Percentiles rank a stretch among this genome's conserved stretches.
Evolutionary conservation across 2,113 vertebrate genomes (phyloP).

Genomic region (Hydrolagus affinis): DNA sequence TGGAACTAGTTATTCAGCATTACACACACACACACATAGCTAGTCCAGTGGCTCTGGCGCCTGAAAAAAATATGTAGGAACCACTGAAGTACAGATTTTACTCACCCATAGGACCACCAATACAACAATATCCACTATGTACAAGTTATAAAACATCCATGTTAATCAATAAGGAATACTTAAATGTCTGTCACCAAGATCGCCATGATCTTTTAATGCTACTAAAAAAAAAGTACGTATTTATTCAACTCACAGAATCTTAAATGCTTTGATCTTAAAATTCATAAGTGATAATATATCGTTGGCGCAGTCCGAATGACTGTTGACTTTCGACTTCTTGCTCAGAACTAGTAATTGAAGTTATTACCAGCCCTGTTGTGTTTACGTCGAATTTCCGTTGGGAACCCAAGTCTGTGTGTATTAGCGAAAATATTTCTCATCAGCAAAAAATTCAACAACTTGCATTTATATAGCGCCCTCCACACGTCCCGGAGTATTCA

Average conservation of each 20-base stretch:
- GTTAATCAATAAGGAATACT: constrained; percentile 5
- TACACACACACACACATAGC: background rate
- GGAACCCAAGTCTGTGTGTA: background rate
- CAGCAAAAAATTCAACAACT: background rate
- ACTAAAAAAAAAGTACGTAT: background rate
- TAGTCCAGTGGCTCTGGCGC: background rate
- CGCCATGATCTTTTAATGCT: background rate
- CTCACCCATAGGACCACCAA: constrained; percentile 17
- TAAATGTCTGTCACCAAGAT: background rate
- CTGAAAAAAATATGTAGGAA: background rate
- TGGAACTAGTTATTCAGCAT: background rate
- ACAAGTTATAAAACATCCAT: constrained; percentile 28
- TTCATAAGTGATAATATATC: background rate
- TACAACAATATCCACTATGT: constrained; percentile 10
- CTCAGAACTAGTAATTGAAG: background rate
- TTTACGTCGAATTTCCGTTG: background rate
- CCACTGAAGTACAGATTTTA: constrained; percentile 10
- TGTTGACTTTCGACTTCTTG: background rate
- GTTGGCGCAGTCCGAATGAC: background rate
- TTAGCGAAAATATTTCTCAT: background rate
- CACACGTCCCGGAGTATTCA: no score
- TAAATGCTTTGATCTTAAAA: constrained; percentile 17
- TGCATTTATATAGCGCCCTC: no score
- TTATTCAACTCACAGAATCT: constrained; percentile 12
- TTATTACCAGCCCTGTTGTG: background rate